Evolutionary conservation across 2,797 vertebrate genomes (phyloP), one percentile per base, ranked within the genome.

Genomic region (Florisuga fusca): DNA sequence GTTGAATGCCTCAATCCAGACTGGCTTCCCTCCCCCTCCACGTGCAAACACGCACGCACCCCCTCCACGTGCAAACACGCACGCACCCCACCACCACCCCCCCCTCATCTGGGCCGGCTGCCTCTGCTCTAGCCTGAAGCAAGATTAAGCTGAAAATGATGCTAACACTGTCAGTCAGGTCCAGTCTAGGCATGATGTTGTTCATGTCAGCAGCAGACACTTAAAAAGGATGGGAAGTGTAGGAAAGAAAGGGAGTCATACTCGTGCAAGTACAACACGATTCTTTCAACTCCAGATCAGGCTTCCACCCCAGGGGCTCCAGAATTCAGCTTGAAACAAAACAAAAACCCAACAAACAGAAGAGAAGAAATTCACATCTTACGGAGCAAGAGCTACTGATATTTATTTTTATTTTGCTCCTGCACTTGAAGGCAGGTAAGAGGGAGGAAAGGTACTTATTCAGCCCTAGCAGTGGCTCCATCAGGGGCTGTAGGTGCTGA

Each of bases 131-230:
- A 96, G 97, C 98, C 98, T 20, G 77, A 67, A 97, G 98, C 97
- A 98, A 97, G 93, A 96, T 97, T 93, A 97, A 82, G 92, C 96
- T 96, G 95, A 97, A 98, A 98, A 97, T 97, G 97, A 98, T 97
- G 98, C 97, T 97, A 98, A 98, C 95, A 20, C 59, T 97, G 97
- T 98, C 97, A 97, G 97, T 98, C 97, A 98, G 98, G 97, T 97
- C 98, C 97, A 97, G 97, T 97, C 93, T 97, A 98, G 97, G 97
- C 97, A 97, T 97, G 97, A 98, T 94, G 95, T 76, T 96, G 96
- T 96, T 98, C 97, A 96, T 96, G 97, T 89, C 95, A 95, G 94
- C 86, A 97, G 96, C 96, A 96, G 84, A 97, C 96, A 96, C 91
- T 96, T 96, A 74, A 85, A 95, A 96, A 95, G 76, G 87, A 94